Evolutionary conservation across 2,888 invertebrate species (phyloP), one percentile per base, ranked within the genome.

Genomic region (Melolontha melolontha): DNA sequence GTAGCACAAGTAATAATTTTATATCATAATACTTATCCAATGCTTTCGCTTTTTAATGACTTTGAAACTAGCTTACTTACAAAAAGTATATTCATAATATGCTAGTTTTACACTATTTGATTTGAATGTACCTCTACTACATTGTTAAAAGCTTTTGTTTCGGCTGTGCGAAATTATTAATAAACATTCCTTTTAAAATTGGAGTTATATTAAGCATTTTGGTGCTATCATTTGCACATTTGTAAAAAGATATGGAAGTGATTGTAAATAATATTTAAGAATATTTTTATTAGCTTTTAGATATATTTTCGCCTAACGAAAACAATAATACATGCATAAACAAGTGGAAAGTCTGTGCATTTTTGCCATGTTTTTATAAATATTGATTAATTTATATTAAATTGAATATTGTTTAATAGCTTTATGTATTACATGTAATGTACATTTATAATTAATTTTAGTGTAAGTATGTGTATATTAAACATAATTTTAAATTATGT

Each of bases 111-210:
- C 22, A 22, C 22, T 49, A 49, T 49, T 49, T 1, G 2, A 47
- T 49, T 17, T 22, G 22, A 22, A 22, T 49, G 34, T 44, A 44
- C 5, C 12, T 22, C 12, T 29, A 47, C 6, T 47, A 47, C 59
- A 22, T n/a, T 11, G 27, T 42, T 34, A 17, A 22, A 51, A 34
- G 17, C 52, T 50, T 50, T 22, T 44, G 22, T 64, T 64, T 64
- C 22, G 64, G 64, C 64, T 64, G 64, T 64, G 64, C 52, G 44
- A 64, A 54, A 64, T 54, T 49, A 40, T 64, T 64, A 64, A 54
- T 12, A 11, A 54, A 64, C 64, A 64, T 64, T 64, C 64, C 64
- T 42, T 40, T 52, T 34, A 16, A 47, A 27, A 42, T 54, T 64
- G 52, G 29, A 51, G 16, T 16, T 63, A 14, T 39, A 14, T 40